These are phyloP conservation scores for Wasmannia auropunctata DNA, from an alignment of 1,140 invertebrate genomes.

Conservation along the genomic window DNA sequence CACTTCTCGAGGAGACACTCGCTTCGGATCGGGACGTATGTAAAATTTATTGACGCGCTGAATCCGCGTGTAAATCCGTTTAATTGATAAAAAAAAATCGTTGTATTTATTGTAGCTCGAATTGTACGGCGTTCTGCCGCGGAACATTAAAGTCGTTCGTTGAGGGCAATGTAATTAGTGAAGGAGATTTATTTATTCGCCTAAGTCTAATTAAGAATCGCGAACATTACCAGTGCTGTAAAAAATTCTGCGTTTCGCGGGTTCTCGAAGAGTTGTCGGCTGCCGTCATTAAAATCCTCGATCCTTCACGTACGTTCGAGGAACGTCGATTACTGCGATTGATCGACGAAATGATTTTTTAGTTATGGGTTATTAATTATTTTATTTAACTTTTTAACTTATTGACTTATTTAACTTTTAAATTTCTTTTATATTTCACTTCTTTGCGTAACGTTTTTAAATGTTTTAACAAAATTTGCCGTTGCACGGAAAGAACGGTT, in stretches of 20 bases:
- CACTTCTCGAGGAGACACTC: neutral
- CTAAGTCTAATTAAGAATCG: slow-evolving; percentile 66
- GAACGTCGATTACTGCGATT: neutral
- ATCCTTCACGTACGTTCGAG: neutral
- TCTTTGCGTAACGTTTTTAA: neutral
- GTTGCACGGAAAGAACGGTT: too few species aligned
- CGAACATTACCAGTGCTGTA: slow-evolving; percentile 67
- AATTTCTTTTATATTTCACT: too few species aligned
- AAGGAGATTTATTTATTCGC: slow-evolving; percentile 72
- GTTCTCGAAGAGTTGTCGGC: neutral
- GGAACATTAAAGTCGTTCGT: slow-evolving; percentile 38
- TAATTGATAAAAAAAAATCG: slow-evolving; percentile 72
- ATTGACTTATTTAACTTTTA: too few species aligned
- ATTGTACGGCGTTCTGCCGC: neutral
- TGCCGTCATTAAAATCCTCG: neutral
- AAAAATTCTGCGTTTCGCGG: slow-evolving; percentile 67
- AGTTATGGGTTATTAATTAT: neutral
- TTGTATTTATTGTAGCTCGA: slow-evolving; percentile 80
- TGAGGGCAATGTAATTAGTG: slow-evolving; percentile 69
- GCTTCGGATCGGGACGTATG: slow-evolving; percentile 6
- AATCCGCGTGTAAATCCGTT: slow-evolving; percentile 25
- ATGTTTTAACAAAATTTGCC: neutral
- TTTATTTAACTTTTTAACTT: neutral
- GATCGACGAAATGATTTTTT: neutral
- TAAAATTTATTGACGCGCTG: neutral